A percentile compares a stretch with the other conserved stretches of the same genome.
phyloP scores from a whole-genome alignment of 2,888 invertebrate genomes.

The Macrosiphum euphorbiae region DNA sequence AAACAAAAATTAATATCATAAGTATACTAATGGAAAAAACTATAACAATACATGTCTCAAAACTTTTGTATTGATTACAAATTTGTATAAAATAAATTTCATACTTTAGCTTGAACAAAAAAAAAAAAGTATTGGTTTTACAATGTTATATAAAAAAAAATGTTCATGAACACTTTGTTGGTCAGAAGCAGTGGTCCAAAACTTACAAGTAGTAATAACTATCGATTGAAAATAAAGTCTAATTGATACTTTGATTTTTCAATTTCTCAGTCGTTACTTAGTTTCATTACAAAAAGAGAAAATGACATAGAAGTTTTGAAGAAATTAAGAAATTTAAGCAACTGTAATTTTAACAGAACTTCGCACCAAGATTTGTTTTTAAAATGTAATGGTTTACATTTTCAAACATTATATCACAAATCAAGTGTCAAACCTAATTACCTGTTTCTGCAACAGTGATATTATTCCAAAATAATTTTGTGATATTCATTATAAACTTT shows the following conservation, averaged over 20 bases:
- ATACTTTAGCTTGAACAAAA: neutral
- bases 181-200: neutral
- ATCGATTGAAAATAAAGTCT: neutral
- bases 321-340: neutral
- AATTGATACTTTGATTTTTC: neutral
- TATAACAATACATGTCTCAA: neutral
- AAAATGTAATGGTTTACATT: neutral
- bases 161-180: neutral
- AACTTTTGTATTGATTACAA: neutral
- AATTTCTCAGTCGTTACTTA: neutral
- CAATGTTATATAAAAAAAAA: neutral
- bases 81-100: neutral
- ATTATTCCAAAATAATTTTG: neutral
- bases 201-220: neutral
- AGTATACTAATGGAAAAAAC: neutral
- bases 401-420: neutral
- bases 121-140: neutral
- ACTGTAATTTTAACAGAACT: neutral
- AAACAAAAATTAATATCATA: neutral
- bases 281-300: neutral
- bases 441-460: neutral
- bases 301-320: neutral
- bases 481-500: neutral
- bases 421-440: neutral
- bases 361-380: neutral